Conservation (phyloP, 2,888 invertebrate species). For the Kryphioiulus occultus region DNA sequence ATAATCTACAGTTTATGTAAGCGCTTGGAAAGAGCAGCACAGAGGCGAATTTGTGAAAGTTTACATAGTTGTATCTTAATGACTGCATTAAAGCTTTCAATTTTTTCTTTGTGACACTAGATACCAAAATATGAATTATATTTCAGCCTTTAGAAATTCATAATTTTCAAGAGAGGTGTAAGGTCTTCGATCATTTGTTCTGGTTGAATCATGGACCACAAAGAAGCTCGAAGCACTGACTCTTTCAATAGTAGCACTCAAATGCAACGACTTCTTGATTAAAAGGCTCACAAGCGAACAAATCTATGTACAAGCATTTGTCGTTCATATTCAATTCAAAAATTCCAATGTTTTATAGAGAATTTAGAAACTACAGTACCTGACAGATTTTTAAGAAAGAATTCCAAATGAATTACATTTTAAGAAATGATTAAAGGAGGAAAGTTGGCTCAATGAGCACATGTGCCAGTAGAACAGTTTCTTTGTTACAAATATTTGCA, state of each 20-base stretch:
- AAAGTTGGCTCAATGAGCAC: background rate
- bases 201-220: background rate
- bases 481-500: background rate
- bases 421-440: background rate
- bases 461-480: background rate
- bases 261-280: background rate
- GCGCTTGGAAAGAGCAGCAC: background rate
- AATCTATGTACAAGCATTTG: slow-evolving; percentile 3
- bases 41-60: background rate
- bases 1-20: slow-evolving; percentile 13
- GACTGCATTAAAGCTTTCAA: background rate
- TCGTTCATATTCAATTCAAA: background rate
- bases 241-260: background rate
- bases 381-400: background rate
- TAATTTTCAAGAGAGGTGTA: background rate
- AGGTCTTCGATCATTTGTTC: background rate
- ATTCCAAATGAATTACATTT: background rate
- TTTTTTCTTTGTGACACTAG: background rate
- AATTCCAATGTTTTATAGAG: background rate
- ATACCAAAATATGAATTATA: slow-evolving; percentile 32
- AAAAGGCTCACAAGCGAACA: background rate
- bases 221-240: background rate
- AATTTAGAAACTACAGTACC: background rate
- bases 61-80: background rate
- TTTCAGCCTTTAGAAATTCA: background rate